Evolutionary conservation across 64 coral and sea anemone genomes (phyloP), one percentile per base, ranked within the genome.

Genomic region (Hydrozoanthus tunicans): DNA sequence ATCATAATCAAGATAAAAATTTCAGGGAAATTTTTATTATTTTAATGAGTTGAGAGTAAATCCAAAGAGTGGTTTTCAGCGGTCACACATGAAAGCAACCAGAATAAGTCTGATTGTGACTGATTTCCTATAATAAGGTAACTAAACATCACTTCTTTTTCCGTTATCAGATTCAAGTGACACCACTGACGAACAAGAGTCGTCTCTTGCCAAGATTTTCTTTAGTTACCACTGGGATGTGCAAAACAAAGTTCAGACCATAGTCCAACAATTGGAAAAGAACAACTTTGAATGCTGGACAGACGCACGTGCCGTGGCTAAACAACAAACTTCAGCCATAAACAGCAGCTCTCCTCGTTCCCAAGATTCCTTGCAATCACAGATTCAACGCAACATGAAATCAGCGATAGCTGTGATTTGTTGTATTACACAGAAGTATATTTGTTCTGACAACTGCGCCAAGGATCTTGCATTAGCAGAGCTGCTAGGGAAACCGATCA

Each of bases 151-250:
- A 5, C n/a, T 8, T 11, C 3, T 5, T 85, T 74, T 59, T 55
- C 56, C 0, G n/a, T 24, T 59, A 53, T 24, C 65, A 94, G 93
- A 84, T 51, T 27, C 58, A 81, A 74, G 74, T 56, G 63, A 7
- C 26, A 32, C 54, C 43, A 70, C 81, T 23, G 59, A 57, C 23
- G 70, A 94, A 23, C 70, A 74, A 5, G 73, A 58, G 23, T 91
- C 79, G 53, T 51, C 91, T 6, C 88, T 59, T 3, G 26, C 96
- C 55, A 98, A 90, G 77, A 79, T 98, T 14, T 98, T 93, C 77
- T 74, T 98, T 51, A 98, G 96, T 67, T 98, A 98, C 74, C 96
- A 98, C 77, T 98, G 96, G 96, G 96, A 98, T 62, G 89, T 98
- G 53, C 93, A 98, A 73, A 95, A 65, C 61, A 98, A 95, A 93